Base-by-base conservation (phyloP, 2,888 invertebrate species). In the Platynereis dumerilii region DNA sequence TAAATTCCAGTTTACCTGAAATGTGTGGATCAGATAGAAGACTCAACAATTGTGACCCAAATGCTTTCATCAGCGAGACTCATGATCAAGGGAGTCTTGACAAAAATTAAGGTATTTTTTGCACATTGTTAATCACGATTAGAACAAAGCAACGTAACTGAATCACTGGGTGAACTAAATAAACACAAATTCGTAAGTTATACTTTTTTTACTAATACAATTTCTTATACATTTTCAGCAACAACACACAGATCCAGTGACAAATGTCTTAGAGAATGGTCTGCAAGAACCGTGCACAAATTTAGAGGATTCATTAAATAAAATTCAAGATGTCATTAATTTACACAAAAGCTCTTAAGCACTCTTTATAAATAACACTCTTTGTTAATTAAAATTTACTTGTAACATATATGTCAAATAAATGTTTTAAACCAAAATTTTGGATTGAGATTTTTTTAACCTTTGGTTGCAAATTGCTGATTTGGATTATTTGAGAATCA, bases 61-160 rank as follows among this genome's bases (percentile, higher is more conserved):
- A 64, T 79, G 66, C 64, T 80, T 63, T 75, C 79, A 3, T 78
- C 79, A 15, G 77, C 77, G n/a, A 80, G 79, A 66, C 72, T 82
- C 3, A 75, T 78, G 75, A 55, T 81, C 24, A 76, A 75, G 66
- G 75, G 78, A 10, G 74, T 78, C 15, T 59, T 77, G 5, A 69
- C 76, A 12, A 78, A 78, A 68, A 72, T 80, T 26, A 77, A 77
- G 76, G 80, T 80, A 48, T 48, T 48, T 12, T 20, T 48, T 48
- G 48, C n/a, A n/a, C n/a, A n/a, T n/a, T n/a, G n/a, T n/a, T n/a
- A n/a, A n/a, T n/a, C n/a, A n/a, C n/a, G n/a, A n/a, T n/a, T n/a
- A n/a, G n/a, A n/a, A n/a, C n/a, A n/a, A n/a, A n/a, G n/a, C n/a
- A n/a, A n/a, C n/a, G n/a, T n/a, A n/a, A n/a, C n/a, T n/a, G n/a